Evolutionary conservation across 1,140 invertebrate genomes (phyloP).

Genomic region (Steinernema khuongi): DNA sequence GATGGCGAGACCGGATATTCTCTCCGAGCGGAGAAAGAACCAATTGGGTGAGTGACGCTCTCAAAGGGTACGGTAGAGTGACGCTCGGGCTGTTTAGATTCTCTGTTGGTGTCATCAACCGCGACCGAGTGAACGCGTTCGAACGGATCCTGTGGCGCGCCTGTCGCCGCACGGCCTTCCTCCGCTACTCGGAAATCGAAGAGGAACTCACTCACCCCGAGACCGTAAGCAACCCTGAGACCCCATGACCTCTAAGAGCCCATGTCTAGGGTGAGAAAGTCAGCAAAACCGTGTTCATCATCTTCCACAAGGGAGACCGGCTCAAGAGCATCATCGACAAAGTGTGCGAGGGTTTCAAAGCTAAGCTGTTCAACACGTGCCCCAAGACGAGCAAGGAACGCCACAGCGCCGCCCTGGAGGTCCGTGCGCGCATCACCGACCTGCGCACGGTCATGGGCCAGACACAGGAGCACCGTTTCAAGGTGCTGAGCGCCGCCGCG

Average conservation of each 20-base stretch:
- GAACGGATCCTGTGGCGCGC: constrained; percentile 55
- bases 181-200: constrained; percentile 60
- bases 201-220: constrained; percentile 46
- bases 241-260: background rate
- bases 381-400: constrained; percentile 54
- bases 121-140: constrained; percentile 53
- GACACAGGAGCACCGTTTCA: constrained; percentile 55
- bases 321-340: constrained; percentile 60
- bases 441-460: constrained; percentile 64
- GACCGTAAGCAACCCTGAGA: constrained; percentile 7
- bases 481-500: constrained; percentile 56
- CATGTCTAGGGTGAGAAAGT: constrained; percentile 59
- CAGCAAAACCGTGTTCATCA: constrained; percentile 61
- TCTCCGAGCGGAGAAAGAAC: constrained; percentile 40
- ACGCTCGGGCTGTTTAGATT: constrained; percentile 42
- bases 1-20: constrained; percentile 41
- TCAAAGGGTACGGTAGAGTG: background rate
- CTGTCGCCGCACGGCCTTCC: constrained; percentile 56
- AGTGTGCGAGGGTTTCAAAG: constrained; percentile 59
- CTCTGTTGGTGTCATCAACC: constrained; percentile 50
- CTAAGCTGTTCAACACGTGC: constrained; percentile 57
- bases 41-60: constrained; percentile 38
- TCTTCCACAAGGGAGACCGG: constrained; percentile 62
- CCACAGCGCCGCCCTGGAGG: constrained; percentile 43
- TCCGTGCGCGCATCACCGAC: constrained; percentile 51